These are phyloP conservation scores for Scatophagus argus DNA, from an alignment of 2,113 vertebrate genomes.

Conservation along the genomic window DNA sequence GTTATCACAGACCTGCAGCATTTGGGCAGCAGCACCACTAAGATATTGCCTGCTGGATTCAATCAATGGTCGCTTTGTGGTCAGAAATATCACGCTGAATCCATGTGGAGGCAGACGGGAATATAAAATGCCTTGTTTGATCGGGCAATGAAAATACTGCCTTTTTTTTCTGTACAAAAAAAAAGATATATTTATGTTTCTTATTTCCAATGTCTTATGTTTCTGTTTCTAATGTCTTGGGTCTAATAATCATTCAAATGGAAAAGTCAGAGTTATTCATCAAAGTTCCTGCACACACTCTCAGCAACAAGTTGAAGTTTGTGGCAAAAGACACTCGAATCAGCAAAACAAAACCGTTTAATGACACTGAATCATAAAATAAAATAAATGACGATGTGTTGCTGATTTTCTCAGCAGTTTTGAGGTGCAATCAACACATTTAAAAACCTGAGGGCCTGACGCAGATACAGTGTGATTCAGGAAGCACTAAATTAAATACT, in stretches of 20 bases:
- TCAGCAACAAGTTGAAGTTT: slow-evolving; percentile 24
- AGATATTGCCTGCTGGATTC: slow-evolving; percentile 59
- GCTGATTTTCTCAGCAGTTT: slow-evolving; percentile 23
- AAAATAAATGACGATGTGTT: slow-evolving; percentile 38
- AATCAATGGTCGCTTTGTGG: slow-evolving; percentile 75
- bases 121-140: slow-evolving; percentile 59
- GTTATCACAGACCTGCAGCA: slow-evolving; percentile 51
- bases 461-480: slow-evolving; percentile 12
- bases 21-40: slow-evolving; percentile 48
- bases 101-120: slow-evolving; percentile 60
- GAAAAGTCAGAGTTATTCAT: slow-evolving; percentile 40
- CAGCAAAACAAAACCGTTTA: slow-evolving; percentile 2
- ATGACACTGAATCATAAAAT: slow-evolving; percentile 28
- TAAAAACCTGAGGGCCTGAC: slow-evolving; percentile 6
- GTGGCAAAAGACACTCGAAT: no score
- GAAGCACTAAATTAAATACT: slow-evolving; percentile 34
- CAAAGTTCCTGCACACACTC: slow-evolving; percentile 1
- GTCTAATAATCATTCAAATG: slow-evolving; percentile 17
- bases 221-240: slow-evolving; percentile 38
- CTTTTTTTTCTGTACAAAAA: no score
- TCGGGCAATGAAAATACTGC: slow-evolving; percentile 35
- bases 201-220: no score
- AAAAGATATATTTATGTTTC: slow-evolving; percentile 39
- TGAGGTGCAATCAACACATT: slow-evolving; percentile 30
- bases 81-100: slow-evolving; percentile 57